Evolutionary conservation across 2,797 vertebrate species (phyloP), one percentile per base, ranked within the genome.

Genomic region (Oreortyx pictus): DNA sequence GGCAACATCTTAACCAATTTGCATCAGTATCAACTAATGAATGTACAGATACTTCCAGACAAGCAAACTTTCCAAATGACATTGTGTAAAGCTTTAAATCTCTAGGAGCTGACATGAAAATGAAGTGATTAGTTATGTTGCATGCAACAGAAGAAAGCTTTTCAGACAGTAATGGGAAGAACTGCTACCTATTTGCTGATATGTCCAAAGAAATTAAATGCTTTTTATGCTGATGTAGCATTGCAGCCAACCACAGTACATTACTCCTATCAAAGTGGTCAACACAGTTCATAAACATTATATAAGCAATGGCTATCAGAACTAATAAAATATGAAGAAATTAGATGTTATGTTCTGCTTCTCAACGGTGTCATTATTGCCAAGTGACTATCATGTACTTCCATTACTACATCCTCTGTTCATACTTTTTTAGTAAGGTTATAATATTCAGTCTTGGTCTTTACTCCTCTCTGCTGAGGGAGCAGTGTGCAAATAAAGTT

Each of bases 41-140:
- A 46, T 33, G 68, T 14, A 70, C 11, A 87, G 49, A 88, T 25
- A 79, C n/a, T 89, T 95, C 78, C 44, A 95, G 79, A 96, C 46
- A 92, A 92, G 70, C 66, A 79, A 93, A 95, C 50, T 61, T 81
- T 80, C 85, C 78, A 91, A 77, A 94, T 72, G 54, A 27, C 86
- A 27, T 44, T 91, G 75, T 72, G 75, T 27, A 62, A 86, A 65
- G 25, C 67, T 37, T 84, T 74, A 87, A 75, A 61, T 75, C n/a
- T 84, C 76, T 24, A 94, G 37, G 29, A 96, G 49, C 35, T 93
- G 64, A 93, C 89, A 75, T 71, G 47, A 90, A 82, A 92, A 91
- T 81, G 60, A 82, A 83, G 46, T 57, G 73, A 93, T 88, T 94
- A 80, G 64, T 64, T 82, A 59, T 20, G 57, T 76, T 93, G 22